phyloP scores from a whole-genome alignment of 2,888 invertebrate species.

The Apotomis capreana region DNA sequence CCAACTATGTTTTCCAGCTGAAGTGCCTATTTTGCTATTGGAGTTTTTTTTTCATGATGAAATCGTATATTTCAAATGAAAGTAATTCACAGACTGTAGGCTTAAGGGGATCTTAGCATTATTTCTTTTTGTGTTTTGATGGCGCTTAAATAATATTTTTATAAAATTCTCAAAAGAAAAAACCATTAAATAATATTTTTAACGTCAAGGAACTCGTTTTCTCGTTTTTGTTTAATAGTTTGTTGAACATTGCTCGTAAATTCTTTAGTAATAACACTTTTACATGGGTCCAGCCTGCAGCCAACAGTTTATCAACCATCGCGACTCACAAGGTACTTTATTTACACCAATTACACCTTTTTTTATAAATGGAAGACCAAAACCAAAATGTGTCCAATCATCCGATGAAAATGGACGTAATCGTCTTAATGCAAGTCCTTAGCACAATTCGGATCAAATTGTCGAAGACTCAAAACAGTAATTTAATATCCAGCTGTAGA shows the following conservation, averaged over 20 bases:
- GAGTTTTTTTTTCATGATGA: too few species aligned
- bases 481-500: constrained; percentile 47
- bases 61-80: too few species aligned
- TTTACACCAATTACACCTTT: constrained; percentile 62
- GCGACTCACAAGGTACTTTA: constrained; percentile 45
- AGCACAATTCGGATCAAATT: constrained; percentile 67
- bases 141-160: too few species aligned
- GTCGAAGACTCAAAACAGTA: constrained; percentile 71
- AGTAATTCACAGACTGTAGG: too few species aligned
- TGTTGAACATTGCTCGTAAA: constrained; percentile 30
- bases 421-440: constrained; percentile 70
- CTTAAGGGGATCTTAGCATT: too few species aligned
- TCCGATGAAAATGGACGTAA: constrained; percentile 71
- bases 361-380: constrained; percentile 72
- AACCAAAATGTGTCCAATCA: constrained; percentile 77
- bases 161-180: neutral
- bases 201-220: constrained; percentile 3
- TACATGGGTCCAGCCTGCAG: constrained; percentile 26
- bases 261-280: constrained; percentile 32
- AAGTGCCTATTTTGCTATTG: too few species aligned
- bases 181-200: constrained; percentile 2
- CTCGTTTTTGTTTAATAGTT: constrained; percentile 14
- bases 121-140: too few species aligned
- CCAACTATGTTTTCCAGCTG: too few species aligned
- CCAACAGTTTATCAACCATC: constrained; percentile 43